phyloP scores from a whole-genome alignment of 2,113 vertebrate genomes.

The Tachuris rubrigastra region DNA sequence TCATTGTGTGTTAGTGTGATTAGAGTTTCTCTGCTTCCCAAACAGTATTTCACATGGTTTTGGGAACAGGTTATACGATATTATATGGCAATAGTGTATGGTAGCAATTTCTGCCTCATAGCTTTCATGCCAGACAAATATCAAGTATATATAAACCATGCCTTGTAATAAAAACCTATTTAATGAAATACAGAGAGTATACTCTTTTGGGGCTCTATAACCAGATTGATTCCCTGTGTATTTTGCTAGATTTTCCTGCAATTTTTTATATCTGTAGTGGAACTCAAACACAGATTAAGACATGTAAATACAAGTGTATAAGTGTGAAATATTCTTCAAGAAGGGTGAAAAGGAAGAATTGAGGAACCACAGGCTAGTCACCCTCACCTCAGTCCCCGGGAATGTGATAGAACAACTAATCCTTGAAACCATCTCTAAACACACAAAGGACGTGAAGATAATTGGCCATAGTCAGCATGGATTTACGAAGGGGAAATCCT shows the following conservation, averaged over 20 bases:
- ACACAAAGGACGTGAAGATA: not conserved
- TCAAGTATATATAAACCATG: not conserved
- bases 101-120: slow-evolving; percentile 14
- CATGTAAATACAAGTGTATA: not conserved
- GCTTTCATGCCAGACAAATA: not conserved
- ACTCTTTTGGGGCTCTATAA: not conserved
- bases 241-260: not conserved
- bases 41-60: not conserved
- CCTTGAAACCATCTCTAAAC: not conserved
- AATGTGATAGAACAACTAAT: not conserved
- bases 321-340: not conserved
- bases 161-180: not conserved
- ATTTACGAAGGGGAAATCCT: not conserved
- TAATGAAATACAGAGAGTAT: slow-evolving; percentile 12
- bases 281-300: not conserved
- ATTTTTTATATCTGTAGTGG: not conserved
- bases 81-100: not conserved
- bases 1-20: not conserved
- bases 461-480: not conserved
- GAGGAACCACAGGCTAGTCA: not conserved
- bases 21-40: not conserved
- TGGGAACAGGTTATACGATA: not conserved
- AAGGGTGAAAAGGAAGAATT: not conserved
- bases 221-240: not conserved
- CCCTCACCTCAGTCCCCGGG: not conserved